Percentiles rank a stretch among this genome's conserved stretches.
phyloP scores from a whole-genome alignment of 1,140 invertebrate genomes.

The Aphelinus certus region DNA sequence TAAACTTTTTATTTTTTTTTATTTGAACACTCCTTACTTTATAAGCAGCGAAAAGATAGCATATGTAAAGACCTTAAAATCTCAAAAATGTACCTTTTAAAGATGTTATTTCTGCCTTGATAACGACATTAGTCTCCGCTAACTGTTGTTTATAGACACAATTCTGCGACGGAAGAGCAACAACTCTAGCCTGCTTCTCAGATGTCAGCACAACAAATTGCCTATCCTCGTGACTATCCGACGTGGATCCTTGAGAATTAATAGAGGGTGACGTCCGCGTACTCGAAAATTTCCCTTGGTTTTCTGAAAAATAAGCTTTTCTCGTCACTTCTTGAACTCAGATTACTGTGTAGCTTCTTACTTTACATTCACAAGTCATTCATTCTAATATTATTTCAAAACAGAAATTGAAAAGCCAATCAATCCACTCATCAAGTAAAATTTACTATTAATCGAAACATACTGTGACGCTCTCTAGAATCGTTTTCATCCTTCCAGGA shows the following conservation, averaged over 20 bases:
- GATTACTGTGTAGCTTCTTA: too few species aligned
- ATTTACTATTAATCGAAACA: slow-evolving; percentile 46
- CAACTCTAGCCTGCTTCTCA: slow-evolving; percentile 94
- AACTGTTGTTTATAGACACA: slow-evolving; percentile 87
- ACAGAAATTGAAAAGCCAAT: too few species aligned
- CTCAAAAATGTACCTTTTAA: slow-evolving; percentile 79
- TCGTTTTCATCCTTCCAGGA: slow-evolving; percentile 87
- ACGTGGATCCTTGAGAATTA: slow-evolving; percentile 61
- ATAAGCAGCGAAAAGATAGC: too few species aligned
- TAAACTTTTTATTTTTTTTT: too few species aligned
- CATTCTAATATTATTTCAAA: too few species aligned
- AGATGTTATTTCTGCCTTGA: slow-evolving; percentile 92
- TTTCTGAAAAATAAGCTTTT: slow-evolving; percentile 47
- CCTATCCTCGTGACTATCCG: slow-evolving; percentile 76
- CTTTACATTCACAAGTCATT: too few species aligned
- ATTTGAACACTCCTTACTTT: too few species aligned
- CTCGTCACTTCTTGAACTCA: neutral
- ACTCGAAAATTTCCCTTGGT: slow-evolving; percentile 57
- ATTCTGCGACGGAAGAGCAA: slow-evolving; percentile 93
- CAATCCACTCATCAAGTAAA: too few species aligned
- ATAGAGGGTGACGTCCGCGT: slow-evolving; percentile 81
- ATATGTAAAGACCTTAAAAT: too few species aligned
- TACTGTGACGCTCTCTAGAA: slow-evolving; percentile 73
- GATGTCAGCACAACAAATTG: slow-evolving; percentile 94
- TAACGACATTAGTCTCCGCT: slow-evolving; percentile 88